Conservation (phyloP, 2,888 invertebrate species). For the Melanotus villosus region DNA sequence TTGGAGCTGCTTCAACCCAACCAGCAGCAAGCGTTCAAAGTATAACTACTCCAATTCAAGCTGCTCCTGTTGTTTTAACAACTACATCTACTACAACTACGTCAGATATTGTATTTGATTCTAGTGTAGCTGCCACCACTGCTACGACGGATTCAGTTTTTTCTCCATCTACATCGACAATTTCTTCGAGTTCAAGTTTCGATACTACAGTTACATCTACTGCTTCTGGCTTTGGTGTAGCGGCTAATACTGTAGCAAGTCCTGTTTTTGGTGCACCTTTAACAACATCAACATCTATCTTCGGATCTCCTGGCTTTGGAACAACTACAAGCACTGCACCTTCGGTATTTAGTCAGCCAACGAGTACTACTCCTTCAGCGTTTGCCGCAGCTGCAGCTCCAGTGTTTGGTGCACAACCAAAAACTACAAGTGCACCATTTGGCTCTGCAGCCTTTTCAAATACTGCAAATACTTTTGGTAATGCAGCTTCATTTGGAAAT, state of each 20-base stretch:
- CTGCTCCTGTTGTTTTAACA: neutral
- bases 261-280: constrained; percentile 44
- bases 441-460: constrained; percentile 48
- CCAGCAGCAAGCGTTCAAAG: neutral
- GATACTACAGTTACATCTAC: constrained; percentile 56
- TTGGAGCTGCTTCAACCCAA: constrained; percentile 3
- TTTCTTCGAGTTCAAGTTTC: constrained; percentile 7
- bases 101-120: constrained; percentile 28
- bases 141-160: constrained; percentile 24
- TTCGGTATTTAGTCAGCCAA: neutral
- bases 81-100: constrained; percentile 6
- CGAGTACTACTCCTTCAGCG: neutral
- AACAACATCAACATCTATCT: constrained; percentile 1
- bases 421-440: constrained; percentile 14
- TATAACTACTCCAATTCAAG: neutral
- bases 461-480: constrained; percentile 49
- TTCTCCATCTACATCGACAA: constrained; percentile 13
- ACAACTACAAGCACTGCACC: constrained; percentile 38
- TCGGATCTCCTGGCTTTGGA: constrained; percentile 45
- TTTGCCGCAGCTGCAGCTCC: neutral
- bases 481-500: constrained; percentile 48
- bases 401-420: constrained; percentile 36
- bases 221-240: constrained; percentile 55
- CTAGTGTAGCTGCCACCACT: constrained; percentile 18
- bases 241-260: constrained; percentile 50